These are phyloP conservation scores for Polia nebulosa DNA, from an alignment of 2,888 invertebrate genomes.

Conservation along the genomic window DNA sequence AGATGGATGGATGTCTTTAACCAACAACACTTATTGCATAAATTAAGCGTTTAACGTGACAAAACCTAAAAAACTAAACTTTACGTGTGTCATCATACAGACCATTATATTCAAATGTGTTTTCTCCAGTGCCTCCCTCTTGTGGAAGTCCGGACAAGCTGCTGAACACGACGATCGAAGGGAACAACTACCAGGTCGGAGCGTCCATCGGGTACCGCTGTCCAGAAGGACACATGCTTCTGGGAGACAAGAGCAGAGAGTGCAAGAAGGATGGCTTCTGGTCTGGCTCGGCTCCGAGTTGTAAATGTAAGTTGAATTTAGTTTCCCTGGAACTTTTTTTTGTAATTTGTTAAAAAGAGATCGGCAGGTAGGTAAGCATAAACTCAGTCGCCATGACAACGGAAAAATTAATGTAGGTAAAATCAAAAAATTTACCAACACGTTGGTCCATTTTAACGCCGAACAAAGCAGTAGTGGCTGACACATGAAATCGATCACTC, in stretches of 20 bases:
- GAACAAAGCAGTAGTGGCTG: background rate
- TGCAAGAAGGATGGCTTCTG: slow-evolving; percentile 95
- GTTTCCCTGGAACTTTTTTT: background rate
- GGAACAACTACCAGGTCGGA: slow-evolving; percentile 93
- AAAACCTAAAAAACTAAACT: background rate
- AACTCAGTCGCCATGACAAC: too few species aligned
- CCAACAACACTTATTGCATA: too few species aligned
- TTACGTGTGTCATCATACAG: background rate
- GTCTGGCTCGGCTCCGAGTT: slow-evolving; percentile 95
- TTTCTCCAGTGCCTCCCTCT: slow-evolving; percentile 93
- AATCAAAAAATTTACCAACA: background rate
- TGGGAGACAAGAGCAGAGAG: slow-evolving; percentile 93
- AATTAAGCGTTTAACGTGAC: slow-evolving; percentile 16
- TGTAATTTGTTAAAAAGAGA: background rate
- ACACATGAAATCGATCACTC: background rate
- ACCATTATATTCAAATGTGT: slow-evolving; percentile 34
- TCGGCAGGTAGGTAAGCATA: background rate
- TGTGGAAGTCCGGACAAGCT: slow-evolving; percentile 97
- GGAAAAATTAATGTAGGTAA: background rate
- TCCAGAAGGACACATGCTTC: slow-evolving; percentile 95
- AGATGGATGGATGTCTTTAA: too few species aligned
- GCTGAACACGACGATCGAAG: slow-evolving; percentile 95
- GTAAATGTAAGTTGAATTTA: slow-evolving; percentile 93
- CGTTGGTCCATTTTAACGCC: background rate
- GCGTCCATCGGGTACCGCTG: slow-evolving; percentile 94